These are phyloP conservation scores for Propithecus deckenii DNA, from an alignment of 2,797 vertebrate genomes.

Conservation along the genomic window DNA sequence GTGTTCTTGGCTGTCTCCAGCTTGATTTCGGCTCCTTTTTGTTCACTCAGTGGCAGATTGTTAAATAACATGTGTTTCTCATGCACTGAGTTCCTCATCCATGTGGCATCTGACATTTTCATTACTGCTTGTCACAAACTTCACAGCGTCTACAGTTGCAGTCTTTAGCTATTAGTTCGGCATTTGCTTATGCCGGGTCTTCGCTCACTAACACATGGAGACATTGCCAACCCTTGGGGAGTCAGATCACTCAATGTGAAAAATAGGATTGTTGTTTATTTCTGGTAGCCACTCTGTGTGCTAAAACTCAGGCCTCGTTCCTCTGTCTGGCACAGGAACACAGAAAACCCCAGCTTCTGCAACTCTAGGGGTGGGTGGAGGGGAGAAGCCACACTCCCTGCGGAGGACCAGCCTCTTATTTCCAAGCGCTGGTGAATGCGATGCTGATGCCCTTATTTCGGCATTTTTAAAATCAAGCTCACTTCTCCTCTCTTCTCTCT, in stretches of 20 bases:
- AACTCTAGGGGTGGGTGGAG: rapidly evolving
- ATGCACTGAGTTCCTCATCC: constrained; percentile 30
- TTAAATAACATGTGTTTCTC: constrained; percentile 48
- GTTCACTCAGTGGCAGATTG: constrained; percentile 51
- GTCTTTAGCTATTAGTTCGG: constrained; percentile 33
- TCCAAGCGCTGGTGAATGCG: not conserved
- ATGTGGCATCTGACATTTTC: constrained; percentile 74
- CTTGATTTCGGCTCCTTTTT: constrained; percentile 57
- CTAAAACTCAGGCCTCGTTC: not conserved
- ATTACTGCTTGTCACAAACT: constrained; percentile 56
- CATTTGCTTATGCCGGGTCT: not conserved
- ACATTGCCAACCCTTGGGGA: not conserved
- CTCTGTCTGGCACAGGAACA: not conserved
- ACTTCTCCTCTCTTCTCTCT: not conserved
- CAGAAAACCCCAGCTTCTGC: not conserved
- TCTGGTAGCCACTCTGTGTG: not conserved
- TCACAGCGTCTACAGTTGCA: not conserved
- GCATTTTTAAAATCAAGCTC: not conserved
- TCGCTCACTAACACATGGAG: not conserved
- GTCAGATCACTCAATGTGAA: not conserved
- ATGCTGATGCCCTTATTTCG: not conserved
- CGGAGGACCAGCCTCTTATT: not conserved
- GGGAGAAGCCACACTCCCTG: rapidly evolving
- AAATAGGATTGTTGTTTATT: constrained; percentile 5
- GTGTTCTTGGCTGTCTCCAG: constrained; percentile 21